Evolutionary conservation across 2,888 invertebrate genomes (phyloP).

Genomic region (Psylliodes chrysocephalus): DNA sequence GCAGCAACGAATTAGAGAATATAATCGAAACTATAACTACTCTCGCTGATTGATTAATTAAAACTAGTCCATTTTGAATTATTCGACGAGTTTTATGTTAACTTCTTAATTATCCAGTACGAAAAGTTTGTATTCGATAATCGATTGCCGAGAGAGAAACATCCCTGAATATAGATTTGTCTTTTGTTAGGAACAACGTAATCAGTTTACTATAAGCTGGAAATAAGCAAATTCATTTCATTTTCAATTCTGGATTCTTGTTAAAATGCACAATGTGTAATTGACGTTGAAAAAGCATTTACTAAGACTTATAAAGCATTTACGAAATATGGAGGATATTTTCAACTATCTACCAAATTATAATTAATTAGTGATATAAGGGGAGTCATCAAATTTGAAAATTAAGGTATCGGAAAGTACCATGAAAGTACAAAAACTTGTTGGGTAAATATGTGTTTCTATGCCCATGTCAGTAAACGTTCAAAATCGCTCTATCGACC

Average conservation of each 20-base stretch:
- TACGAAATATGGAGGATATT: neutral
- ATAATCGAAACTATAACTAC: neutral
- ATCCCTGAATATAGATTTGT: slow-evolving; percentile 9
- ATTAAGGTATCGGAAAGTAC: too few relatives aligned
- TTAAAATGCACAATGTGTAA: neutral
- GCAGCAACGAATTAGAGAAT: neutral
- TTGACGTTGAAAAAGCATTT: neutral
- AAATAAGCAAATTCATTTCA: neutral
- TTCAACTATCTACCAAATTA: too few relatives aligned
- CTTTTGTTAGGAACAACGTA: neutral
- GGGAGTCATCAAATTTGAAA: too few relatives aligned
- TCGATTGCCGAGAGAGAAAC: neutral
- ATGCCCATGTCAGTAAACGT: too few relatives aligned
- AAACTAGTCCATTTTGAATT: neutral
- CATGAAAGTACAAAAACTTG: too few relatives aligned
- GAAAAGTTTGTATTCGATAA: slow-evolving; percentile 10
- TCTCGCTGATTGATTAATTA: neutral
- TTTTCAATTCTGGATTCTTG: neutral
- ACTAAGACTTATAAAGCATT: neutral
- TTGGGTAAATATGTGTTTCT: too few relatives aligned
- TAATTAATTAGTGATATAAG: too few relatives aligned
- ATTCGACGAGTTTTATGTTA: neutral
- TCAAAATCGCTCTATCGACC: too few relatives aligned
- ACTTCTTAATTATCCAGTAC: neutral
- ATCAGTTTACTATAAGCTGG: neutral